Evolutionary conservation across 2,888 invertebrate species (phyloP).

Genomic region (Ormia ochracea): DNA sequence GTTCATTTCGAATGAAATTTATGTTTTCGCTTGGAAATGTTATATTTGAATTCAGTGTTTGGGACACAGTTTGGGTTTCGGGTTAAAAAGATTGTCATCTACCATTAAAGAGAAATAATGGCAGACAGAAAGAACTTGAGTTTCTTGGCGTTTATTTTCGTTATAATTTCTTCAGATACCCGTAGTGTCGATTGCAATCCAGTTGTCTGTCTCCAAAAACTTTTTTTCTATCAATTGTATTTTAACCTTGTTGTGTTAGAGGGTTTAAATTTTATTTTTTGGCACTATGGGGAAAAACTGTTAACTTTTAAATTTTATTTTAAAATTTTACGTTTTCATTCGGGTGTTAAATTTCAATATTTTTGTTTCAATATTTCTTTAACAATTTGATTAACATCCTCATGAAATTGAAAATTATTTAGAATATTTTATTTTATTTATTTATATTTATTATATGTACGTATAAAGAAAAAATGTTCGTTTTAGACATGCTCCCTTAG

Average conservation of each 20-base stretch:
- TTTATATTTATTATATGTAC: no score
- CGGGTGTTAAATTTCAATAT: no score
- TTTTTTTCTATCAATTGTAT: constrained; percentile 2
- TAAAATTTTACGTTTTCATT: no score
- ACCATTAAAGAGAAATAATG: constrained; percentile 33
- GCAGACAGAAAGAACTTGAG: constrained; percentile 9
- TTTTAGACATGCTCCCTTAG: no score
- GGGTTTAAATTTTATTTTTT: constrained; percentile 12
- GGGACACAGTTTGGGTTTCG: neutral
- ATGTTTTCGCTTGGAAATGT: constrained; percentile 26
- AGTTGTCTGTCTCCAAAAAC: neutral
- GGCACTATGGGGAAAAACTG: constrained; percentile 27
- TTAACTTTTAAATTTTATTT: no score
- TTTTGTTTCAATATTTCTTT: no score
- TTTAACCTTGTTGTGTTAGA: constrained; percentile 12
- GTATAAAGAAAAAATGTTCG: no score
- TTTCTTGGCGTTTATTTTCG: neutral
- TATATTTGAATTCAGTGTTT: constrained; percentile 32
- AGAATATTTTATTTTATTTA: no score
- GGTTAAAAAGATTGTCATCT: constrained; percentile 53
- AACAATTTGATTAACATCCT: no score
- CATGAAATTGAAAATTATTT: no score
- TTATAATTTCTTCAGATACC: constrained; percentile 27
- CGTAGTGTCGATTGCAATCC: constrained; percentile 40
- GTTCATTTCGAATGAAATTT: constrained; percentile 45